Conservation (phyloP, 1,140 invertebrate genomes). For the Macrobrachium rosenbergii region DNA sequence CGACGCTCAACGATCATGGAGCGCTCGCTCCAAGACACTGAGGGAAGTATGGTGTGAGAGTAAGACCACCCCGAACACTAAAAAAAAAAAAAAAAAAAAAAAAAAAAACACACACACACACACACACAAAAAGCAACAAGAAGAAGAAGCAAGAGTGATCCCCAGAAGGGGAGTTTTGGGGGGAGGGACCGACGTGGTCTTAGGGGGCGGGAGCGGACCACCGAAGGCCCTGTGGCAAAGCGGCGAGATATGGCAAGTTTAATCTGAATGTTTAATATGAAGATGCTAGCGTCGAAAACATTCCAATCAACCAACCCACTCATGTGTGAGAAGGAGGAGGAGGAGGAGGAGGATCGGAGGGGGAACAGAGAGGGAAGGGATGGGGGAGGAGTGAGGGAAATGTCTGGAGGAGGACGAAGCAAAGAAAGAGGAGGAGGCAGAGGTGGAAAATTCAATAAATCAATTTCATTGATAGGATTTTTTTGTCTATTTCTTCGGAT, state of each 20-base stretch:
- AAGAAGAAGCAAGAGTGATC: no score
- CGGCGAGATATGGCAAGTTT: conserved; percentile 28
- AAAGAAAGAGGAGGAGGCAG: not conserved
- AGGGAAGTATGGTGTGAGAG: no score
- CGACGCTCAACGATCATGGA: no score
- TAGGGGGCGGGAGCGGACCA: not conserved
- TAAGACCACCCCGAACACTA: no score
- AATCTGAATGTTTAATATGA: conserved; percentile 52
- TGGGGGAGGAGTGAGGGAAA: not conserved
- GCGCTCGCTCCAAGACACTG: no score
- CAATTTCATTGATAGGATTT: no score
- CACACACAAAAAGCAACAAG: no score
- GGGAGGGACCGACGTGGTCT: not conserved
- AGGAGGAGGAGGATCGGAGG: not conserved
- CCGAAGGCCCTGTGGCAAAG: not conserved
- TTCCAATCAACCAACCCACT: conserved; percentile 44
- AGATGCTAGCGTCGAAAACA: conserved; percentile 45
- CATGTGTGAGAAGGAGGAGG: conserved; percentile 28
- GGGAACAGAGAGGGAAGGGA: not conserved
- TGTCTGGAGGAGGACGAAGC: not conserved
- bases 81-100: no score
- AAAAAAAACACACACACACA: no score
- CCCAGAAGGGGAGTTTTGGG: not conserved
- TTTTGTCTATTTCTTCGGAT: no score
- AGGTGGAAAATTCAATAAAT: not conserved